A percentile compares a stretch with the other conserved stretches of the same genome.
phyloP scores from a whole-genome alignment of 2,113 vertebrate species.

The Anser brachyrhynchus region DNA sequence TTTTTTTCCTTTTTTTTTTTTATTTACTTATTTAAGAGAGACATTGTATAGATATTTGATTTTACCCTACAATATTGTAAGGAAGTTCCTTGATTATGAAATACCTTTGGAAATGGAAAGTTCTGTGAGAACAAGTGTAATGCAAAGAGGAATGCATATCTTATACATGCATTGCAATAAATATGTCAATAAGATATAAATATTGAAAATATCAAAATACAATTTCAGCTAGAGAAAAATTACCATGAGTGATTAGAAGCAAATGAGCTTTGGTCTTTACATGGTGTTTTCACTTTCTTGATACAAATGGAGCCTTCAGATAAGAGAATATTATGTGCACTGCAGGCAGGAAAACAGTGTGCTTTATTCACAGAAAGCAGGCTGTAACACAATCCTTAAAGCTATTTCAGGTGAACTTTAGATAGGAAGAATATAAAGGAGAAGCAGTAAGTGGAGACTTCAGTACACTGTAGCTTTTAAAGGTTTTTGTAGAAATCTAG shows the following conservation, averaged over 20 bases:
- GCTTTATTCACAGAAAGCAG: neutral
- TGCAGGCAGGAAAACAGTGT: accelerated
- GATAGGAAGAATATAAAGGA: neutral
- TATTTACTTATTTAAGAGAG: neutral
- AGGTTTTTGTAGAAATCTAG: neutral
- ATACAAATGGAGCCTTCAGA: neutral
- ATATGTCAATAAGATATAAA: neutral
- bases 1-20: neutral
- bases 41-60: neutral
- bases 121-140: neutral
- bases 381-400: neutral
- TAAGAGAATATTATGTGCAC: neutral
- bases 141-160: neutral
- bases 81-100: neutral
- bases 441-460: neutral
- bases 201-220: neutral
- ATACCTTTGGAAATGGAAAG: neutral
- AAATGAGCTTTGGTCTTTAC: neutral
- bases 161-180: neutral
- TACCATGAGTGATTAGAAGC: neutral
- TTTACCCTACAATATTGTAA: neutral
- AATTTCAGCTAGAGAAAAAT: neutral
- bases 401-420: neutral
- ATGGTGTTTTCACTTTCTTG: neutral
- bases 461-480: neutral